Conservation (phyloP, 2,888 invertebrate species). For the Protonemura montana region DNA sequence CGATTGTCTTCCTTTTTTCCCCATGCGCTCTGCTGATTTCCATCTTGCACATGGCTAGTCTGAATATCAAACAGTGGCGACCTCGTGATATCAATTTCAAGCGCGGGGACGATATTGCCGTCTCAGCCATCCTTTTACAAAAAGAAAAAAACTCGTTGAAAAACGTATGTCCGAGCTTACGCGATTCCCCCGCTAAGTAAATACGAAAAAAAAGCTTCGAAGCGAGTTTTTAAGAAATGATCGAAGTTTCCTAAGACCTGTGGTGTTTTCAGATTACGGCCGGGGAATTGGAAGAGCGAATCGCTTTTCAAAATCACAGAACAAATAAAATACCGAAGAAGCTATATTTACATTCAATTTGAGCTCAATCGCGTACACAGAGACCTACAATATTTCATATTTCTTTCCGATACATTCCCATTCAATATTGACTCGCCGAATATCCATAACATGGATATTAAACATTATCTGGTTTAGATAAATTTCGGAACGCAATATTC, state of each 20-base stretch:
- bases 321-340: neutral
- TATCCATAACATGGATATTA: neutral
- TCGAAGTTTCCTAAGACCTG: neutral
- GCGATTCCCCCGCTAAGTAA: neutral
- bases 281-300: neutral
- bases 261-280: constrained; percentile 7
- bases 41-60: neutral
- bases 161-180: neutral
- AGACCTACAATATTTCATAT: neutral
- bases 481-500: neutral
- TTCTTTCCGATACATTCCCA: neutral
- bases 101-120: neutral
- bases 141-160: neutral
- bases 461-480: neutral
- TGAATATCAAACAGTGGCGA: neutral
- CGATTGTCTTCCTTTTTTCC: neutral
- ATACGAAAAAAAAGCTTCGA: neutral
- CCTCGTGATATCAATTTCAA: neutral
- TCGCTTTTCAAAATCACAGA: neutral
- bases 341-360: neutral
- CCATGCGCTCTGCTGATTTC: neutral
- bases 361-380: neutral
- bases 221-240: neutral
- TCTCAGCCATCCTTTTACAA: neutral
- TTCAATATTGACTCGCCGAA: neutral